phyloP scores from a whole-genome alignment of 2,113 vertebrate genomes.

The Lophotis ruficrista region DNA sequence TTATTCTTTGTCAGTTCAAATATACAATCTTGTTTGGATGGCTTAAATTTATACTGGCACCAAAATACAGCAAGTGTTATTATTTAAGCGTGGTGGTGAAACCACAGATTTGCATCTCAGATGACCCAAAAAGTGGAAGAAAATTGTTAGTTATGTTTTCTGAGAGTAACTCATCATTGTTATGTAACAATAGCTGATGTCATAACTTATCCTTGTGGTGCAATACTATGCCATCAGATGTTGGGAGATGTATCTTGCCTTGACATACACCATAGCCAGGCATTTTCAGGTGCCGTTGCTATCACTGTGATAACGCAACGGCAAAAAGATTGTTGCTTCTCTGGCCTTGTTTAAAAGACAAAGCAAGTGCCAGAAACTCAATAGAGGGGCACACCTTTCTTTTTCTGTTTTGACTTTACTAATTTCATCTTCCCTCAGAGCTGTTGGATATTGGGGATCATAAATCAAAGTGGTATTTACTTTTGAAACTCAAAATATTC shows the following conservation, averaged over 20 bases:
- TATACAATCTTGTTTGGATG: constrained; percentile 73
- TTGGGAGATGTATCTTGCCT: background rate
- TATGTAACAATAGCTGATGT: background rate
- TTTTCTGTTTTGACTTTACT: background rate
- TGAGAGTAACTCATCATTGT: constrained; percentile 13
- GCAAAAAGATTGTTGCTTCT: background rate
- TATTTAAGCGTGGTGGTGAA: constrained; percentile 68
- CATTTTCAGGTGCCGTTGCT: background rate
- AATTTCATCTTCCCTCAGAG: background rate
- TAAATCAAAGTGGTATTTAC: background rate
- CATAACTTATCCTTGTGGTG: background rate
- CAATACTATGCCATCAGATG: background rate
- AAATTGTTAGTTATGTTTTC: constrained; percentile 38
- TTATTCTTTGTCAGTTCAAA: constrained; percentile 83
- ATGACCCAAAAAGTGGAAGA: constrained; percentile 60
- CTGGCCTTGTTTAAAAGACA: background rate
- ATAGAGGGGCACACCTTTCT: background rate
- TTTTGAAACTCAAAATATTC: background rate
- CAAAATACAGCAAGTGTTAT: constrained; percentile 47
- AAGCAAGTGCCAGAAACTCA: background rate
- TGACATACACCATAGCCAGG: background rate
- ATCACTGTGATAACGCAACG: background rate
- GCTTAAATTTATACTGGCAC: constrained; percentile 80
- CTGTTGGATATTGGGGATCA: background rate
- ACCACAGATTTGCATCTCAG: constrained; percentile 46